phyloP scores from a whole-genome alignment of 2,113 vertebrate species.

The Arenaria interpres region DNA sequence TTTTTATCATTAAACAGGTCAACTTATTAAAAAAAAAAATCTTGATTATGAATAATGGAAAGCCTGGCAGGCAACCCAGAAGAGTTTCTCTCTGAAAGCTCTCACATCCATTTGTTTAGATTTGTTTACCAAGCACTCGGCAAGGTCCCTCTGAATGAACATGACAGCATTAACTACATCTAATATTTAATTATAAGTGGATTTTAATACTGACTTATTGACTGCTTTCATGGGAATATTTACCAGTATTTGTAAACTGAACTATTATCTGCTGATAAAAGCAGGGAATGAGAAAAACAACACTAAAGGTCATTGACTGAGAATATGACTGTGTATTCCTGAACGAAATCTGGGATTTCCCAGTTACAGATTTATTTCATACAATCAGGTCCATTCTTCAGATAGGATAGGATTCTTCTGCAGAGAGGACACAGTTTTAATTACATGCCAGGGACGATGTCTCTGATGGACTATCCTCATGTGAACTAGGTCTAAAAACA shows the following conservation, averaged over 20 bases:
- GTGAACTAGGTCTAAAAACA: background rate
- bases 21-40: conserved; percentile 47
- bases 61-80: conserved; percentile 43
- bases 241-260: background rate
- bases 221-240: background rate
- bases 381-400: background rate
- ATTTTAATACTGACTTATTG: background rate
- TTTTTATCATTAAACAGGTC: conserved; percentile 65
- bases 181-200: background rate
- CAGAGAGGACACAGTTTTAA: background rate
- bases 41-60: conserved; percentile 58
- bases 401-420: background rate
- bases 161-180: background rate
- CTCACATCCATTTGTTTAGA: conserved; percentile 28
- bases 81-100: conserved; percentile 1
- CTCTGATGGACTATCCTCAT: conserved; percentile 26
- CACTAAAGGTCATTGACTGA: background rate
- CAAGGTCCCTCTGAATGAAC: background rate
- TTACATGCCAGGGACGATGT: conserved; percentile 29
- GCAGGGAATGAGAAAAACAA: background rate
- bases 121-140: conserved; percentile 30
- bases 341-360: background rate
- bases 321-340: background rate
- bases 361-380: background rate
- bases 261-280: background rate